Conservation (phyloP, 2,888 invertebrate genomes). For the Ochropleura plecta region DNA sequence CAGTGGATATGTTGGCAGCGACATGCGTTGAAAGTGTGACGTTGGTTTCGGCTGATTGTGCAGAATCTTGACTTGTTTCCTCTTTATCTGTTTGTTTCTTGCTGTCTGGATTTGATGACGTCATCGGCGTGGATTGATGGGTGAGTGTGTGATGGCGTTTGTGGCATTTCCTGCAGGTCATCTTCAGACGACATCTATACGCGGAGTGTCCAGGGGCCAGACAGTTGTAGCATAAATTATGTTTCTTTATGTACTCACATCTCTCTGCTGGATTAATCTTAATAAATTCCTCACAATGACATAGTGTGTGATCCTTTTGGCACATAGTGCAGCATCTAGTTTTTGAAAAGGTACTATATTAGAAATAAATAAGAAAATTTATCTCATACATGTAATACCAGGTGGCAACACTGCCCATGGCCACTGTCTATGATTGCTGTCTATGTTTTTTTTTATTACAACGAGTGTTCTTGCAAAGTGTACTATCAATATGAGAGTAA, state of each 20-base stretch:
- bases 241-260: constrained; percentile 8
- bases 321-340: constrained; percentile 10
- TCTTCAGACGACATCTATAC: constrained; percentile 4
- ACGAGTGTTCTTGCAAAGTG: no score
- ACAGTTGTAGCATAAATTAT: constrained; percentile 22
- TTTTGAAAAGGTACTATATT: neutral
- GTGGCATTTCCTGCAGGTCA: constrained; percentile 17
- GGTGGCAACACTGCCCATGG: no score
- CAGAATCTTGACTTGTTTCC: constrained; percentile 4
- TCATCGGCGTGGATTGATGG: constrained; percentile 9
- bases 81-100: neutral
- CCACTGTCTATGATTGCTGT: no score
- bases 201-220: constrained; percentile 24
- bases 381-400: no score
- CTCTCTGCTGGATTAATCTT: constrained; percentile 3
- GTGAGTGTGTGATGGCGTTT: constrained; percentile 26
- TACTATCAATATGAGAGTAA: no score
- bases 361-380: no score
- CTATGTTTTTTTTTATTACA: no score
- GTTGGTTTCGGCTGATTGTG: neutral
- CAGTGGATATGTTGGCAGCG: constrained; percentile 18
- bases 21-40: constrained; percentile 15
- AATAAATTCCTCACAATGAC: constrained; percentile 11
- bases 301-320: constrained; percentile 9
- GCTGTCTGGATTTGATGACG: constrained; percentile 9